phyloP scores from a whole-genome alignment of 2,888 invertebrate species.

The Pyrgus malvae region DNA sequence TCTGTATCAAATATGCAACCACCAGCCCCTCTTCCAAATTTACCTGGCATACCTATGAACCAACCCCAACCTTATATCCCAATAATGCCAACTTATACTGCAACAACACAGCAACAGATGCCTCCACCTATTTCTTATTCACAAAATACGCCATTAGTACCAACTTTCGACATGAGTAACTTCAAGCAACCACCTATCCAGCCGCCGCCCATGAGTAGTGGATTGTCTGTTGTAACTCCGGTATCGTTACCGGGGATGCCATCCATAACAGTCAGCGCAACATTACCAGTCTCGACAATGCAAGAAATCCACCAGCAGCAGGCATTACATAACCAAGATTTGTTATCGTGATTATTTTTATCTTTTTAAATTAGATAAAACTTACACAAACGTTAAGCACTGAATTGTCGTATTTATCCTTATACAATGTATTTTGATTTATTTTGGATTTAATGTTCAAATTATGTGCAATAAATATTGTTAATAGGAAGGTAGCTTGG shows the following conservation, averaged over 20 bases:
- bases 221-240: constrained; percentile 83
- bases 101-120: constrained; percentile 45
- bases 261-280: constrained; percentile 89
- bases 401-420: constrained; percentile 41
- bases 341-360: constrained; percentile 60
- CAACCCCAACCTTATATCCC: constrained; percentile 79
- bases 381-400: constrained; percentile 46
- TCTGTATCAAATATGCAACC: constrained; percentile 76
- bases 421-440: constrained; percentile 47
- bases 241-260: constrained; percentile 90
- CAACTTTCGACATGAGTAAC: constrained; percentile 72
- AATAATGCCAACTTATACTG: constrained; percentile 70
- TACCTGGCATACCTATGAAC: constrained; percentile 78
- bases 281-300: constrained; percentile 83
- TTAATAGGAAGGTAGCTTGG: constrained; percentile 15
- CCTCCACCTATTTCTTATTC: constrained; percentile 40
- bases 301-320: constrained; percentile 78
- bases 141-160: constrained; percentile 53
- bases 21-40: constrained; percentile 75
- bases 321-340: constrained; percentile 66
- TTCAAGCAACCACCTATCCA: constrained; percentile 59
- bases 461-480: constrained; percentile 20
- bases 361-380: constrained; percentile 24
- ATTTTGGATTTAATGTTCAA: constrained; percentile 32
- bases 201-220: constrained; percentile 57